These are phyloP conservation scores for Lepus europaeus DNA, from an alignment of 2,113 vertebrate species.

Conservation along the genomic window DNA sequence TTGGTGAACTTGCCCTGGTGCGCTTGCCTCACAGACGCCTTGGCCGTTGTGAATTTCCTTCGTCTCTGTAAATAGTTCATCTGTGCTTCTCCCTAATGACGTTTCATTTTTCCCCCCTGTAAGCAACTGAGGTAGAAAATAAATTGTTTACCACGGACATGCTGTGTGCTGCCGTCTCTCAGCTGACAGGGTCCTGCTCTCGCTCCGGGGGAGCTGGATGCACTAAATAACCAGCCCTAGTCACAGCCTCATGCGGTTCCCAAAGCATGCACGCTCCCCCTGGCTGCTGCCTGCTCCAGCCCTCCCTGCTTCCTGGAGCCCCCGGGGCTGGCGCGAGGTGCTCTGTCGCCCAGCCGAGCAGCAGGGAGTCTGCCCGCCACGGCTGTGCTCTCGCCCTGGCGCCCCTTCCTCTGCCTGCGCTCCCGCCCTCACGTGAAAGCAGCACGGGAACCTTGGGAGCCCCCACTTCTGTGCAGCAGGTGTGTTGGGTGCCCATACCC, in stretches of 20 bases:
- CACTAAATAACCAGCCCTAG: constrained; percentile 83
- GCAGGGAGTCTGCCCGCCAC: neutral
- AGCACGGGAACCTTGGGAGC: neutral
- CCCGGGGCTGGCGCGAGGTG: constrained; percentile 3
- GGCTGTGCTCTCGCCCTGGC: neutral
- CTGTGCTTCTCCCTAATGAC: constrained; percentile 84
- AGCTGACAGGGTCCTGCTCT: constrained; percentile 83
- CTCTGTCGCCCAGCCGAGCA: constrained; percentile 24
- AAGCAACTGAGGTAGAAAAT: constrained; percentile 90
- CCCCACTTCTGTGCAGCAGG: neutral
- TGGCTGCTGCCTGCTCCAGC: constrained; percentile 18
- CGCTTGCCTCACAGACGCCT: constrained; percentile 83
- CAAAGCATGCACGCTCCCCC: neutral
- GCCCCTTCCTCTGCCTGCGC: neutral
- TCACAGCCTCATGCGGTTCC: constrained; percentile 43
- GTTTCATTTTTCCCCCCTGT: constrained; percentile 81
- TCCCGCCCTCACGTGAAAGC: neutral
- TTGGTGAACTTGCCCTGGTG: constrained; percentile 85
- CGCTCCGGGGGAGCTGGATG: constrained; percentile 78
- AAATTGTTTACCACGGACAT: constrained; percentile 88
- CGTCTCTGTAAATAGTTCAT: constrained; percentile 86
- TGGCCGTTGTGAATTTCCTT: constrained; percentile 85
- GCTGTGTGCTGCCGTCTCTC: constrained; percentile 88
- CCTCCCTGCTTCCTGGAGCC: neutral
- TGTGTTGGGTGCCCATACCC: neutral